A percentile compares a stretch with the other conserved stretches of the same genome.
Conservation (phyloP, 1,140 invertebrate species). For the Microvelia longipes region DNA sequence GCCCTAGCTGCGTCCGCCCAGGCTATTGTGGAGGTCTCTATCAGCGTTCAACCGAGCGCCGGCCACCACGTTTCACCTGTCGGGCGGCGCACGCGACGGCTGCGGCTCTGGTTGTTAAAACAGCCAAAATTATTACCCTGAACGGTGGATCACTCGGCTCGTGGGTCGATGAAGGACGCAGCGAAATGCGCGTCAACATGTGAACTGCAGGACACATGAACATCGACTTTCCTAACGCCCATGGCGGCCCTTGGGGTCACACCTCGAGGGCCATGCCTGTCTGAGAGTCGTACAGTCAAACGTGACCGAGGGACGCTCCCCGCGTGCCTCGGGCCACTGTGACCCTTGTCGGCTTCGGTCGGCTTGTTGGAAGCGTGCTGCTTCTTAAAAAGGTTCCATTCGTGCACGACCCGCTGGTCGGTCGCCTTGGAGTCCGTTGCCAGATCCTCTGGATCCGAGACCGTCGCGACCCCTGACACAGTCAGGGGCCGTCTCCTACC, state of each 20-base stretch:
- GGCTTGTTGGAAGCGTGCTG: no score
- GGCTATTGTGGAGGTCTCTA: not conserved
- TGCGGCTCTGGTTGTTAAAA: not conserved
- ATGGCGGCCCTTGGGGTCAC: slow-evolving; percentile 40
- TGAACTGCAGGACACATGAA: slow-evolving; percentile 68
- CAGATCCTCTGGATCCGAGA: not conserved
- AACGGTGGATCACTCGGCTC: slow-evolving; percentile 57
- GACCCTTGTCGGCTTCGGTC: no score
- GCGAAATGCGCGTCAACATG: slow-evolving; percentile 58
- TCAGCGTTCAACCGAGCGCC: not conserved
- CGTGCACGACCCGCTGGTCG: no score
- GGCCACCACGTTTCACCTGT: not conserved
- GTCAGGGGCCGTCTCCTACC: not conserved
- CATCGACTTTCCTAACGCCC: slow-evolving; percentile 66
- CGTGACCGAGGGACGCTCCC: no score
- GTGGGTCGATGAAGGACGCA: slow-evolving; percentile 68
- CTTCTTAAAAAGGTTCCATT: no score
- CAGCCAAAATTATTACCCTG: slow-evolving; percentile 28
- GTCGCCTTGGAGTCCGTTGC: not conserved
- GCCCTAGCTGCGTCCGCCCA: not conserved
- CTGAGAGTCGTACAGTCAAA: slow-evolving; percentile 38
- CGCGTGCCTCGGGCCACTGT: no score
- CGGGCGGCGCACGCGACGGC: not conserved
- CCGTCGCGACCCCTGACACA: not conserved
- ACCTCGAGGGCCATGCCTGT: slow-evolving; percentile 37